Conservation (phyloP, 2,888 invertebrate species). For the Dasypolia templi region DNA sequence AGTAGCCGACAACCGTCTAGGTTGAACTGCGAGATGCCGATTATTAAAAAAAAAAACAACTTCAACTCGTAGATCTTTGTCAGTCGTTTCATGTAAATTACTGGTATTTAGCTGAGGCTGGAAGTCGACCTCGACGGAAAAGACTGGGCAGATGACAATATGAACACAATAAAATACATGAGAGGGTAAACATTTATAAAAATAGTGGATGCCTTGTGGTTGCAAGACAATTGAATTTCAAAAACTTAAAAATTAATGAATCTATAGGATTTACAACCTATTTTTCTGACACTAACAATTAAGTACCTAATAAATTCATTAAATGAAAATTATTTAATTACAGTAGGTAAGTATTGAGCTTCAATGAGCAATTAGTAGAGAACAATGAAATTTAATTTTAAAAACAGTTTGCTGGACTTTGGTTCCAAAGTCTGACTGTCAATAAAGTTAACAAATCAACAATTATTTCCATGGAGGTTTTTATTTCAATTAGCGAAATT, state of each 20-base stretch:
- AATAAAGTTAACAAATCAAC: neutral
- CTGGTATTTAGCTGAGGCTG: too few species aligned
- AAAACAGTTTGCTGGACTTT: slow-evolving; percentile 9
- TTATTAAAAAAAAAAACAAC: too few species aligned
- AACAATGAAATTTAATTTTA: slow-evolving; percentile 30
- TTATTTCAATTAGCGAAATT: neutral
- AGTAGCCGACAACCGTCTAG: too few species aligned
- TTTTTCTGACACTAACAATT: neutral
- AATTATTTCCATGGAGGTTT: neutral
- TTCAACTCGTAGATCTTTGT: neutral
- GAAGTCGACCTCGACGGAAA: neutral
- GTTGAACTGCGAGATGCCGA: too few species aligned
- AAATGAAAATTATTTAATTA: neutral
- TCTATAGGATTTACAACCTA: neutral
- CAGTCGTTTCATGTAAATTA: neutral
- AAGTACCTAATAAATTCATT: neutral
- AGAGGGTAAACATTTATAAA: too few species aligned
- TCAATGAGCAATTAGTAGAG: slow-evolving; percentile 8
- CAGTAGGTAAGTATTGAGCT: neutral
- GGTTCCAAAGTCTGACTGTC: neutral
- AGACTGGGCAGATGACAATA: too few species aligned
- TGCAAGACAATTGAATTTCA: neutral
- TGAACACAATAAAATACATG: too few species aligned
- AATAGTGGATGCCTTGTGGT: neutral
- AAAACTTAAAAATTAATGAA: neutral